phyloP scores from a whole-genome alignment of 2,797 vertebrate genomes.

The Aulostomus chinensis region DNA sequence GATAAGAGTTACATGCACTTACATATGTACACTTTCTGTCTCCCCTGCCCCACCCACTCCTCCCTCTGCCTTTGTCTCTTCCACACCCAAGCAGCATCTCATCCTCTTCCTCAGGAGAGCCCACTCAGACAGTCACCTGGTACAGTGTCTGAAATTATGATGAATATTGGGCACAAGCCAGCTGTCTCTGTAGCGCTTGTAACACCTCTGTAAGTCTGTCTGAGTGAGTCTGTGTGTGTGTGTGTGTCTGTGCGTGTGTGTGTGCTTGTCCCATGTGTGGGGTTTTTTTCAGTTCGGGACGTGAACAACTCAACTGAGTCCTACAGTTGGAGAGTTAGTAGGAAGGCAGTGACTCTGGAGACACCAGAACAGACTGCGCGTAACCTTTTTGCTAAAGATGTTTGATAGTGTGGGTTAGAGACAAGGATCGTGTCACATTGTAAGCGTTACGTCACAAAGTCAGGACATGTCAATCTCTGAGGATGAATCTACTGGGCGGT shows the following conservation, averaged over 20 bases:
- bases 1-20: slow-evolving; percentile 51
- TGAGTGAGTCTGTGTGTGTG: slow-evolving; percentile 8
- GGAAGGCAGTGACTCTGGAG: slow-evolving; percentile 25
- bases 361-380: slow-evolving; percentile 29
- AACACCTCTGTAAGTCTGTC: slow-evolving; percentile 14
- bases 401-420: slow-evolving; percentile 22
- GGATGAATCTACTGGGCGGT: too few relatives aligned
- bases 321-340: slow-evolving; percentile 6
- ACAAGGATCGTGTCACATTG: slow-evolving; percentile 3
- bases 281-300: not conserved
- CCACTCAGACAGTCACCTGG: slow-evolving; percentile 50
- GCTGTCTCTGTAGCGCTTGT: slow-evolving; percentile 28
- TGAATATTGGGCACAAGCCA: slow-evolving; percentile 45
- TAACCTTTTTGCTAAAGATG: slow-evolving; percentile 15
- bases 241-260: slow-evolving; percentile 7
- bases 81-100: slow-evolving; percentile 19
- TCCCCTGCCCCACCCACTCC: slow-evolving; percentile 22
- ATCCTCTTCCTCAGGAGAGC: slow-evolving; percentile 36
- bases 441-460: slow-evolving; percentile 24
- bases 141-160: slow-evolving; percentile 40
- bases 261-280: too few relatives aligned
- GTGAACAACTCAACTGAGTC: slow-evolving; percentile 7
- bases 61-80: slow-evolving; percentile 10
- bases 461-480: too few relatives aligned
- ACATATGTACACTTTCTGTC: slow-evolving; percentile 40